Evolutionary conservation across 2,797 vertebrate genomes (phyloP).

Genomic region (Megaceryle alcyon): DNA sequence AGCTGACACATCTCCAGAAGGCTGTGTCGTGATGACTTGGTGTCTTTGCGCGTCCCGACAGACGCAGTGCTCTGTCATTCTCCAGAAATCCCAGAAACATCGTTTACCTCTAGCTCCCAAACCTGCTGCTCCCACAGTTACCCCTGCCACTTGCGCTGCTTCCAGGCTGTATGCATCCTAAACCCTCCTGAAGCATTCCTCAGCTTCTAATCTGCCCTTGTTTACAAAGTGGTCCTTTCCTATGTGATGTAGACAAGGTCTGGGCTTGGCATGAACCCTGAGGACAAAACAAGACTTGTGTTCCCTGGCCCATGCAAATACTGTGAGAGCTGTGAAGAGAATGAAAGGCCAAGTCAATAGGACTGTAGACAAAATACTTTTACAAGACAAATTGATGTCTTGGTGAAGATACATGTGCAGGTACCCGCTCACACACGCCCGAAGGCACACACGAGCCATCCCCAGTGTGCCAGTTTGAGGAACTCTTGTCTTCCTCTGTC

Average conservation of each 20-base stretch:
- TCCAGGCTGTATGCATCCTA: neutral
- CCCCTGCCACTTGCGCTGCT: neutral
- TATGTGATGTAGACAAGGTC: rapidly evolving
- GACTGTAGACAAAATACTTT: neutral
- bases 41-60: neutral
- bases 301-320: neutral
- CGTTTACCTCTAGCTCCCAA: neutral
- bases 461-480: rapidly evolving
- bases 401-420: rapidly evolving
- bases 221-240: neutral
- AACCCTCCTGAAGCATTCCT: neutral
- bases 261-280: neutral
- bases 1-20: conserved; percentile 10
- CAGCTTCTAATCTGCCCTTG: rapidly evolving
- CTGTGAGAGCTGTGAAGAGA: neutral
- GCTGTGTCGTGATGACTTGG: neutral
- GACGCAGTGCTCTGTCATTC: neutral
- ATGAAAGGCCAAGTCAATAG: neutral
- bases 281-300: rapidly evolving
- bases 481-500: neutral
- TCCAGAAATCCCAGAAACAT: neutral
- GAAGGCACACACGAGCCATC: neutral
- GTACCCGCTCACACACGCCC: rapidly evolving
- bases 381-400: no score
- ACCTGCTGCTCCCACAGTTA: neutral